Base-by-base conservation (phyloP, 2,888 invertebrate genomes). In the Pasiphila rectangulata region DNA sequence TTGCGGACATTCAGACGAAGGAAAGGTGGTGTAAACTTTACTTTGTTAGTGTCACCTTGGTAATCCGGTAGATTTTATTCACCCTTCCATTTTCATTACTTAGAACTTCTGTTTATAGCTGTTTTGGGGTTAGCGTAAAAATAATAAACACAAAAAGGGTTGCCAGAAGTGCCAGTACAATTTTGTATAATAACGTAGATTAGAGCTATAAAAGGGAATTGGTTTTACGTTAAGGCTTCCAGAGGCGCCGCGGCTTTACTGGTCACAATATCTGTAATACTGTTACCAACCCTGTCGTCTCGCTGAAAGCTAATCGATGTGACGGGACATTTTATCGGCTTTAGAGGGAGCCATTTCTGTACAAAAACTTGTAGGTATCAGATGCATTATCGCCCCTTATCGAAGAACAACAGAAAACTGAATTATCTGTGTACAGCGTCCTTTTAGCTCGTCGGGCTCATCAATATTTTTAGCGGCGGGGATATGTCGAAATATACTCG, bases 271-370 rank as follows among this genome's bases (percentile, higher is more conserved):
- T 67, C 67, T 64, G 59, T 69, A 66, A 71, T 69, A 69, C 63
- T 69, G 67, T 71, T 67, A 69, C 63, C 64, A 61, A 60, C 68
- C 59, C 61, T 67, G 67, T 69, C 68, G 64, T 62, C 68, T 72
- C 66, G 60, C 64, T 67, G 64, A 63, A 67, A 66, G 66, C 66
- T 72, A 71, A 73, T 71, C 71, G 70, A 69, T 67, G 67, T 66
- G 67, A 67, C 68, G 67, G 59, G 60, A 69, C 64, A 59, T 72
- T 70, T 67, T 69, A 70, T 69, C 60, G 59, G 56, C 40, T 48
- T 47, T 46, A 46, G 32, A 57, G 49, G 56, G 61, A 54, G 54
- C 38, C 50, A 59, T 56, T 60, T 56, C 45, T 47, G 44, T 56
- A 46, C 44, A 54, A 59, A 60, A 60, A 59, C 48, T 55, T 58